phyloP scores from a whole-genome alignment of 1,140 invertebrate species.

The Augochlora pura region DNA sequence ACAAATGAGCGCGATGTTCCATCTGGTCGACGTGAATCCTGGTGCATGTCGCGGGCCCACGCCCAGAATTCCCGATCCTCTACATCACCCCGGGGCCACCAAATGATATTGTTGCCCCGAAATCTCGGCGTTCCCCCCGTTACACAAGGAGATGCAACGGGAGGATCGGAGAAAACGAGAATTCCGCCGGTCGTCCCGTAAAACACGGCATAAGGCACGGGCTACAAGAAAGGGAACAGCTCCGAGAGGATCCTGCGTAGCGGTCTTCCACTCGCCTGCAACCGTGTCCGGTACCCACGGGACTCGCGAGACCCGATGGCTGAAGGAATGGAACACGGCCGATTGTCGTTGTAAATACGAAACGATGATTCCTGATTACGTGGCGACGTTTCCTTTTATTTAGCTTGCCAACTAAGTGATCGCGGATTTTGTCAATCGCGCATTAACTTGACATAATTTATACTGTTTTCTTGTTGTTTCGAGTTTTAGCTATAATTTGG shows the following conservation, averaged over 20 bases:
- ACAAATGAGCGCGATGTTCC: constrained; percentile 69
- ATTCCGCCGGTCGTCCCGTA: constrained; percentile 34
- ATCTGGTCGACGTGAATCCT: constrained; percentile 61
- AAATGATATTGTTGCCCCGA: constrained; percentile 74
- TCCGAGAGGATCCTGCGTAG: constrained; percentile 19
- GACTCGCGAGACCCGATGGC: neutral
- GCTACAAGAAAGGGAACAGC: constrained; percentile 60
- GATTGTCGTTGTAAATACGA: too few species aligned
- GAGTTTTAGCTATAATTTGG: too few species aligned
- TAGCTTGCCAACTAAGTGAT: too few species aligned
- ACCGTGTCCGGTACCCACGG: neutral
- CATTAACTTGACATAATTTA: too few species aligned
- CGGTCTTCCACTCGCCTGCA: neutral
- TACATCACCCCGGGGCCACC: constrained; percentile 68
- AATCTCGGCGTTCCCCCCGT: constrained; percentile 59
- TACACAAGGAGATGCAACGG: constrained; percentile 19
- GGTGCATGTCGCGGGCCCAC: constrained; percentile 73
- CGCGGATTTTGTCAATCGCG: too few species aligned
- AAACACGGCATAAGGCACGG: constrained; percentile 64
- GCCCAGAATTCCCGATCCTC: constrained; percentile 70
- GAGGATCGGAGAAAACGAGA: constrained; percentile 33
- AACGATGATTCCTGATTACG: too few species aligned
- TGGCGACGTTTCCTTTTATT: too few species aligned
- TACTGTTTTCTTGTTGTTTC: too few species aligned
- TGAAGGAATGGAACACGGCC: neutral